Base-by-base conservation (phyloP, 2,888 invertebrate genomes). In the Ametastegia equiseti region DNA sequence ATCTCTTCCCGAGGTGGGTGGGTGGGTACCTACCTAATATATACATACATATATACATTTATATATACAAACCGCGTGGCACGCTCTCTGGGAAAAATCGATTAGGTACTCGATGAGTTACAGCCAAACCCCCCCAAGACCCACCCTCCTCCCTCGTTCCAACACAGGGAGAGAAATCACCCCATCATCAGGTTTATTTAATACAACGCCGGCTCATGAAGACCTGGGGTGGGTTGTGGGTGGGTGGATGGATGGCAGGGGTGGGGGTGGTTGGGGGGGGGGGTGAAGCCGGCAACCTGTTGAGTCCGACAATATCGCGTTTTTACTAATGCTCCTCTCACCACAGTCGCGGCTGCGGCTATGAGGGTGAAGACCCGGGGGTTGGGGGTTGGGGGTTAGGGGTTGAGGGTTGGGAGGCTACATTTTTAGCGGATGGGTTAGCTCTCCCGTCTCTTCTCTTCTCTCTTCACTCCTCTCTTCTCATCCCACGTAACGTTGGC, bases 221-320 rank as follows among this genome's bases (percentile, higher is more conserved):
- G 60, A 78, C 78, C 78, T 27, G 42, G 47, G 78, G 23, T 23
- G 78, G 30, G 27, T 30, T 81, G 82, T 42, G 65, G 81, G 80
- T 81, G 80, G 78, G 82, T 19, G 75, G 82, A 45, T 47, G 80
- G 81, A 80, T 82, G 75, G 80, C 47, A 54, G 81, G 80, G 79
- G 33, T 69, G 47, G 54, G 30, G 79, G 36, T 45, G n/a, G 47
- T 19, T 30, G 80, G 77, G 67, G 54, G 67, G 27, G 71, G 84
- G 82, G 84, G 81, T 81, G 82, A 83, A 84, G 84, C 83, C 85
- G 85, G 86, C 90, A 91, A 90, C 90, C 90, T 90, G 90, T 90
- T 91, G 90, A 90, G 89, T 88, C 90, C 88, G 89, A 90, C 90
- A 90, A 90, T 91, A 90, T 91, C 89, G 88, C 90, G 90, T 91